Evolutionary conservation across 92 coral and sea anemone genomes (phyloP).

Genomic region (Zoanthus sociatus): DNA sequence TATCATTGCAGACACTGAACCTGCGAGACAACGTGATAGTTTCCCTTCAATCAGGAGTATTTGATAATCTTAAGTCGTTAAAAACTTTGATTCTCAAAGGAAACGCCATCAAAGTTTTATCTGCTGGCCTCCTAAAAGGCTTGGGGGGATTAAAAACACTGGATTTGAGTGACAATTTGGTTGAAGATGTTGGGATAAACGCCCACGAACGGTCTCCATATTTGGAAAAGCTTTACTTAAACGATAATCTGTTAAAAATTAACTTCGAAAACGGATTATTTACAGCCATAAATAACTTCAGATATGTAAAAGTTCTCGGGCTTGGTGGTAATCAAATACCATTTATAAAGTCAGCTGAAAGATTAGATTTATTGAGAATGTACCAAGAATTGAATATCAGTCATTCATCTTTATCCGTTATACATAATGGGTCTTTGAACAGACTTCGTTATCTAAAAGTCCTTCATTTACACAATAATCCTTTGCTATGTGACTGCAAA

Average conservation of each 20-base stretch:
- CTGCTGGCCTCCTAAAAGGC: slow-evolving; percentile 25
- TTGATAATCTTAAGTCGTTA: background rate
- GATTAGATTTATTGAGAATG: background rate
- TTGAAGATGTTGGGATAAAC: background rate
- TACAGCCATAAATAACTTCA: slow-evolving; percentile 5
- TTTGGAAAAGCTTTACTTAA: slow-evolving; percentile 17
- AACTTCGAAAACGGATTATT: background rate
- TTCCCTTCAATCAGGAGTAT: slow-evolving; percentile 7
- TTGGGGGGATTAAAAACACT: slow-evolving; percentile 1
- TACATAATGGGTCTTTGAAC: slow-evolving; percentile 31
- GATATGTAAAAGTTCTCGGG: slow-evolving; percentile 15
- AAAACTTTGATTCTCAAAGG: slow-evolving; percentile 28
- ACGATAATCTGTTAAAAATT: slow-evolving; percentile 15
- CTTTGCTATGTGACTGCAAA: slow-evolving; percentile 29
- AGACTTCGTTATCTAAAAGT: slow-evolving; percentile 24
- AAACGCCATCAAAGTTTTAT: slow-evolving; percentile 11
- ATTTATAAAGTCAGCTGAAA: background rate
- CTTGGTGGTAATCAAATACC: slow-evolving; percentile 29
- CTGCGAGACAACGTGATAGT: slow-evolving; percentile 21
- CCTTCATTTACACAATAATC: slow-evolving; percentile 18
- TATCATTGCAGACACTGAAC: background rate
- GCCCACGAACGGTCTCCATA: background rate
- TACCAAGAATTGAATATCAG: slow-evolving; percentile 33
- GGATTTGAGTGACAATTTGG: background rate
- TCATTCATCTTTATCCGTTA: background rate